These are phyloP conservation scores for Archocentrus centrarchus DNA, from an alignment of 2,113 vertebrate genomes.

Conservation along the genomic window DNA sequence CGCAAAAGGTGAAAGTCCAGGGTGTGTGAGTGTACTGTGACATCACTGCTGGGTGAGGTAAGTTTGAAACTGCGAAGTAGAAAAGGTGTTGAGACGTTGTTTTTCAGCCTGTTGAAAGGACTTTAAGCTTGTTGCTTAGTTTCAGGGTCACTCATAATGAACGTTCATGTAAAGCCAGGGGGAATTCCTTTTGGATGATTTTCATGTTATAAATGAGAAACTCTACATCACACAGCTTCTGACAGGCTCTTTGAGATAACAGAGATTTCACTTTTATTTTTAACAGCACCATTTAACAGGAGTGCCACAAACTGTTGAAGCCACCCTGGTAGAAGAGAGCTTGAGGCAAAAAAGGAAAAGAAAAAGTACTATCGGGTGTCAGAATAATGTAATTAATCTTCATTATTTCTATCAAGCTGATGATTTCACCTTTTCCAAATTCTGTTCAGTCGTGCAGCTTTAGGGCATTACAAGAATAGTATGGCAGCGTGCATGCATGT, in stretches of 20 bases:
- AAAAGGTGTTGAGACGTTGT: not conserved
- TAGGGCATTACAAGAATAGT: not conserved
- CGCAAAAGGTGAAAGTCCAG: not conserved
- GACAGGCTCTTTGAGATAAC: conserved; percentile 40
- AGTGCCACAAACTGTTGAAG: conserved; percentile 24
- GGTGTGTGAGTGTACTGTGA: not conserved
- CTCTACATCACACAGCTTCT: conserved; percentile 21
- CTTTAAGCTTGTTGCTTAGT: not conserved
- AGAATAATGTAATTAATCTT: conserved; percentile 49
- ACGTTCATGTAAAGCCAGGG: not conserved
- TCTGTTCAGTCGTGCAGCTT: not conserved
- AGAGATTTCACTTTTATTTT: conserved; percentile 43
- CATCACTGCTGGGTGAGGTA: not conserved
- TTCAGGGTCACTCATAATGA: not conserved
- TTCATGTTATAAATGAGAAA: conserved; percentile 27
- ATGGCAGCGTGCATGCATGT: not conserved
- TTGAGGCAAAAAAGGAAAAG: conserved; percentile 28
- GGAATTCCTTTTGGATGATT: conserved; percentile 22
- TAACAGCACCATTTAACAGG: conserved; percentile 19
- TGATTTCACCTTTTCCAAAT: not conserved
- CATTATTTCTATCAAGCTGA: conserved; percentile 21
- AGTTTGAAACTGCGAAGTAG: not conserved
- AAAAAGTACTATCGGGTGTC: conserved; percentile 41
- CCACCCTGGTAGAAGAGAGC: conserved; percentile 51
- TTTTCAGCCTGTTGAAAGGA: not conserved